phyloP scores from a whole-genome alignment of 1,140 invertebrate species.

The Bombus picipes region DNA sequence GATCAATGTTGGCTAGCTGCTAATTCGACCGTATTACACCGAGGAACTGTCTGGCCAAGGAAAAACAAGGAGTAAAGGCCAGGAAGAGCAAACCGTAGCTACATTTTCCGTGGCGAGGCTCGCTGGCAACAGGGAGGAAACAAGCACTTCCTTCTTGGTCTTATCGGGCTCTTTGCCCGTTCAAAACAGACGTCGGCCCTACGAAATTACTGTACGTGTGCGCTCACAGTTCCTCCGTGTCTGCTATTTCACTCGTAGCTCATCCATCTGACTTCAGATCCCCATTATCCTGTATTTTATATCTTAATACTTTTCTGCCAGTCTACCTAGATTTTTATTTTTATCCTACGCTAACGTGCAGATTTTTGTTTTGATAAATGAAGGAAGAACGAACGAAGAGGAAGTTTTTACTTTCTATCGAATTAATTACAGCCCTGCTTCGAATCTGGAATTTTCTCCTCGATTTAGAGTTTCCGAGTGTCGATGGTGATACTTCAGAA shows the following conservation, averaged over 20 bases:
- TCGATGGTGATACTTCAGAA: too few species aligned
- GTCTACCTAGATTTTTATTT: background rate
- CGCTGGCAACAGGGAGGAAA: constrained; percentile 53
- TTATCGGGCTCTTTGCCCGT: constrained; percentile 25
- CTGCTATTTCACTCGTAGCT: background rate
- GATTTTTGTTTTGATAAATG: background rate
- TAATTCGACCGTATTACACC: constrained; percentile 58
- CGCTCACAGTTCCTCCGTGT: background rate
- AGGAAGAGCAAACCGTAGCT: constrained; percentile 18
- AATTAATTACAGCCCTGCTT: too few species aligned
- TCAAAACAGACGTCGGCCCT: constrained; percentile 25
- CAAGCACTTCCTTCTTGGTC: constrained; percentile 38
- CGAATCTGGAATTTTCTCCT: too few species aligned
- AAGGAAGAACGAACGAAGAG: too few species aligned
- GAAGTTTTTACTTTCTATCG: too few species aligned
- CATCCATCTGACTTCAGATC: background rate
- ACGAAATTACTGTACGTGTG: background rate
- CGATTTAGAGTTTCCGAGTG: too few species aligned
- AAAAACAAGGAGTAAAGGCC: background rate
- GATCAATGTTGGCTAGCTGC: constrained; percentile 45
- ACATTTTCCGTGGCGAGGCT: constrained; percentile 32
- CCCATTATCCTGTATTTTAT: background rate
- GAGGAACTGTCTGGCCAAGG: constrained; percentile 28
- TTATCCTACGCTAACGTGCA: background rate
- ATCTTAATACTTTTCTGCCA: background rate